phyloP scores from a whole-genome alignment of 1,140 invertebrate species.

The Aleiodes sp. region DNA sequence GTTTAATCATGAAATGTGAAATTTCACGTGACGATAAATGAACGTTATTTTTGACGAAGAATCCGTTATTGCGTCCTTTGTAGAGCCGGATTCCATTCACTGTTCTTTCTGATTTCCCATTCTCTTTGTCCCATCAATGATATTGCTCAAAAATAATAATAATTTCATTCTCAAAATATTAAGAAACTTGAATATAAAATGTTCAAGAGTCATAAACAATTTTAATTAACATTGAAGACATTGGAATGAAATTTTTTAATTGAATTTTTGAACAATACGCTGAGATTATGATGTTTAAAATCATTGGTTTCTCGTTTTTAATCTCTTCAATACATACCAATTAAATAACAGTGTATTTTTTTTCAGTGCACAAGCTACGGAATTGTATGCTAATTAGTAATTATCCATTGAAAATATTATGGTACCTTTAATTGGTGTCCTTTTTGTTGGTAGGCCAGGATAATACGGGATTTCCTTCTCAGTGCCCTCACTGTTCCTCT shows the following conservation, averaged over 20 bases:
- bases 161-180: too few species aligned
- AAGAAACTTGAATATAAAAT: too few species aligned
- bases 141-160: background rate
- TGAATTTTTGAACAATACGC: background rate
- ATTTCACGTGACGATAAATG: background rate
- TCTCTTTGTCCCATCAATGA: too few species aligned
- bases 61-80: background rate
- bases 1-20: background rate
- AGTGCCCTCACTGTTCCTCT: conserved; percentile 64
- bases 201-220: too few species aligned
- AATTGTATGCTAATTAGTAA: conserved; percentile 66
- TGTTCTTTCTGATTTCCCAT: background rate
- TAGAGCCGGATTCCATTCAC: background rate
- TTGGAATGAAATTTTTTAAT: background rate
- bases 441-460: conserved; percentile 76
- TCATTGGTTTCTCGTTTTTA: conserved; percentile 27
- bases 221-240: too few species aligned
- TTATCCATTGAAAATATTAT: conserved; percentile 49
- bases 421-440: conserved; percentile 82
- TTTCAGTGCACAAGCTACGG: conserved; percentile 63
- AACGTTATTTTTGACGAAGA: background rate
- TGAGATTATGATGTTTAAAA: background rate
- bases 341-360: conserved; percentile 52
- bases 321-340: conserved; percentile 66
- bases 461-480: conserved; percentile 74